Base-by-base conservation (phyloP, 2,888 invertebrate genomes). In the Cryptus armator region DNA sequence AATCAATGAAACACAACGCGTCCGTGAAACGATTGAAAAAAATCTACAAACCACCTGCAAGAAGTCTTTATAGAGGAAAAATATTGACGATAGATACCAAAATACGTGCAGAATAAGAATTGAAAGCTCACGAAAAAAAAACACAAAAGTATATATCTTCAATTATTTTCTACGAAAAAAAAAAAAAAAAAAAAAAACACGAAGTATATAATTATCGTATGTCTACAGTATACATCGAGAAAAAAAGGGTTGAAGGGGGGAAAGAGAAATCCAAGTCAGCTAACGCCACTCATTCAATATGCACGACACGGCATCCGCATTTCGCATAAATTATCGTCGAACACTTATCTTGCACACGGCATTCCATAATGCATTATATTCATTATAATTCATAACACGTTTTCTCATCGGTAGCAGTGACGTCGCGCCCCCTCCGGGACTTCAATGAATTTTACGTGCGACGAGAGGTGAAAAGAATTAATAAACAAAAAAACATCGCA, bases 311-410 rank as follows among this genome's bases (percentile, higher is more conserved):
- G 64, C 84, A 81, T 84, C 74, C 81, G 74, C 68, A 70, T 80
- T 77, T 72, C 43, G 72, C 53, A 81, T 74, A 64, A 84, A 81
- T 68, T 68, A 77, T 74, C 44, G 24, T 70, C 51, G 48, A 48
- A 78, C 81, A 84, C 67, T 84, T 72, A 81, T 78, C 62, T 84
- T 78, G 81, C 84, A 81, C 74, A 46, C 74, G 43, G 59, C 81
- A 81, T 81, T 84, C 74, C 77, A 84, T 81, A 78, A 84, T 84
- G 48, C 74, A 77, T 77, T 68, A 62, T 77, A 46, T 59, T 78
- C 44, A 48, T 81, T 72, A 67, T 74, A 19, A 68, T 74, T 84
- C 72, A 77, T 37, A 51, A 66, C 75, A 80, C 80, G 66, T 74
- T 78, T 81, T 56, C 19, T 48, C 66, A 32, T 62, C 29, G 29